A percentile compares a stretch with the other conserved stretches of the same genome.
These are phyloP conservation scores for Nothura maculosa DNA, from an alignment of 2,797 vertebrate genomes.

Conservation along the genomic window DNA sequence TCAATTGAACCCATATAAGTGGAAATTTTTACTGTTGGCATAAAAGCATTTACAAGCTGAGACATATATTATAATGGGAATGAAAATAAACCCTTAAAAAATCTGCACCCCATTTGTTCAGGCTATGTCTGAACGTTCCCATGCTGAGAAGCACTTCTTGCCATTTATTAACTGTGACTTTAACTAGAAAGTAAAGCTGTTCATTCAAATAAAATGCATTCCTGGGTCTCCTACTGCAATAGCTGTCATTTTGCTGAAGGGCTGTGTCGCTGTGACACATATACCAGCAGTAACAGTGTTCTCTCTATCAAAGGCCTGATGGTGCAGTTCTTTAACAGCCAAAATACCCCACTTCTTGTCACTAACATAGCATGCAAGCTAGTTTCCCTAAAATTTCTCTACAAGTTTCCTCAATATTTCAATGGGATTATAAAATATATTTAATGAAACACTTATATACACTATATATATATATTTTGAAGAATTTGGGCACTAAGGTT, in stretches of 20 bases:
- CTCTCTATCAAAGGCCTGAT: not conserved
- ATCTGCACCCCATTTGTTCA: conserved; percentile 52
- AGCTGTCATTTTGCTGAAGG: conserved; percentile 52
- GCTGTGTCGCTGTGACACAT: conserved; percentile 14
- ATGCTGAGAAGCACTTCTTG: conserved; percentile 59
- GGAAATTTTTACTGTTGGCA: conserved; percentile 55
- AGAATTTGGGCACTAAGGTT: not conserved
- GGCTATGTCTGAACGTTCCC: conserved; percentile 38
- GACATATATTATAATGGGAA: conserved; percentile 19
- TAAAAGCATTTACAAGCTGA: conserved; percentile 68
- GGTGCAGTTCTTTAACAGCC: not conserved
- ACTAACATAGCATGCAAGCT: not conserved
- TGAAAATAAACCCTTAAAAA: conserved; percentile 64
- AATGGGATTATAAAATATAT: not conserved
- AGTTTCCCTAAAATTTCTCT: not conserved
- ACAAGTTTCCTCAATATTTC: not conserved
- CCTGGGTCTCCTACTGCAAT: conserved; percentile 52
- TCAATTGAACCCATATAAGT: conserved; percentile 56
- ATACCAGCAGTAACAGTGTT: not conserved
- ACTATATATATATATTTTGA: not conserved
- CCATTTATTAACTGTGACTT: conserved; percentile 73
- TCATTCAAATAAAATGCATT: conserved; percentile 57
- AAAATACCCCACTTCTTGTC: not conserved
- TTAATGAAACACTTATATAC: not conserved
- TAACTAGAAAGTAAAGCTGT: conserved; percentile 68